phyloP scores from a whole-genome alignment of 2,888 invertebrate genomes.

The Ectropis crepuscularia region DNA sequence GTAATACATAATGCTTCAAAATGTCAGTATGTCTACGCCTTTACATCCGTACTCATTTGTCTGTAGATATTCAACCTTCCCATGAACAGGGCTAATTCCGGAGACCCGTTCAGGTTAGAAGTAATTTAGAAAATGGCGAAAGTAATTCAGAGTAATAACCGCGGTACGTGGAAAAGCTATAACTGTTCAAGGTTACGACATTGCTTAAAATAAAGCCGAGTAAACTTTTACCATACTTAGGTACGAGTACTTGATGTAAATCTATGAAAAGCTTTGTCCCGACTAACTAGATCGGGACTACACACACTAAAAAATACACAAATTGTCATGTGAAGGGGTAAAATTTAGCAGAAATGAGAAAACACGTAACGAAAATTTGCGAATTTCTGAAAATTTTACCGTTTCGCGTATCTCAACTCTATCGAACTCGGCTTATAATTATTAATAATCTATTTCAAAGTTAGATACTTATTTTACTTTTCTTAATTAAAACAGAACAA shows the following conservation, averaged over 20 bases:
- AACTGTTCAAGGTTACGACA: constrained; percentile 29
- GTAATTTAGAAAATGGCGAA: constrained; percentile 30
- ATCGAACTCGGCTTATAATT: neutral
- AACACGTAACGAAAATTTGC: no score
- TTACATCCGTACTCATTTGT: neutral
- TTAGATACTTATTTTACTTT: neutral
- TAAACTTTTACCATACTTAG: constrained; percentile 3
- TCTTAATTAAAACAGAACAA: neutral
- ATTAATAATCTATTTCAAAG: neutral
- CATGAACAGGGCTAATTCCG: constrained; percentile 4
- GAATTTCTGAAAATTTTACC: no score
- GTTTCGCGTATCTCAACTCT: neutral
- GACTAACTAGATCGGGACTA: no score
- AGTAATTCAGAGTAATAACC: constrained; percentile 30
- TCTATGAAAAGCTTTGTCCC: no score
- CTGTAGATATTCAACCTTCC: constrained; percentile 14
- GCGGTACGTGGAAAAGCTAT: constrained; percentile 25
- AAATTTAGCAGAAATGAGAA: no score
- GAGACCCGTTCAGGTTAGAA: constrained; percentile 20
- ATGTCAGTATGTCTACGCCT: neutral
- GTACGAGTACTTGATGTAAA: neutral
- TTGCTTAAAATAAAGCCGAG: constrained; percentile 18
- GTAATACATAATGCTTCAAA: no score
- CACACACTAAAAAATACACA: no score
- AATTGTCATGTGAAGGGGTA: no score